Conservation (phyloP, 2,113 vertebrate genomes). For the Sclerurus mexicanus region DNA sequence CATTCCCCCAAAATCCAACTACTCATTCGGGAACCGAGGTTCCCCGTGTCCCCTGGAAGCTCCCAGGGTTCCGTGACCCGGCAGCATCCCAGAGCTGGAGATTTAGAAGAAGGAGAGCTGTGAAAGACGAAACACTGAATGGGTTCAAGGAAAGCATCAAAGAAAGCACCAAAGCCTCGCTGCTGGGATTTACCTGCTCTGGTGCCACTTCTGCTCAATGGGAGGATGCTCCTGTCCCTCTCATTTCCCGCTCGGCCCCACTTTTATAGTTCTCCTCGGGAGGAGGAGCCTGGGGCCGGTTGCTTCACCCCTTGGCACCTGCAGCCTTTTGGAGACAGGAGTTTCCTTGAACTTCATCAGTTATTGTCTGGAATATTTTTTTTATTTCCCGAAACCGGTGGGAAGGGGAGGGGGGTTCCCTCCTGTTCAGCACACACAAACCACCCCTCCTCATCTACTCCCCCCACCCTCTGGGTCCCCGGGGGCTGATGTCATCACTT, state of each 20-base stretch:
- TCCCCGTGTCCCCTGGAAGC: background rate
- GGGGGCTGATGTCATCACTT: slow-evolving; percentile 59
- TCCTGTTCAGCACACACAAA: background rate
- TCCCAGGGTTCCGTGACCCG: background rate
- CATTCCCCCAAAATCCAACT: background rate
- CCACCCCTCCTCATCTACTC: background rate
- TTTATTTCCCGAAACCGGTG: slow-evolving; percentile 8
- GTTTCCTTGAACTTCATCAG: slow-evolving; percentile 21
- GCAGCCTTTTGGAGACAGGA: background rate
- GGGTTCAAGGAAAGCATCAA: background rate
- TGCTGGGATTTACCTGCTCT: slow-evolving; percentile 49
- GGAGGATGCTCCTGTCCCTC: slow-evolving; percentile 55
- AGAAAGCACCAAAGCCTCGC: background rate
- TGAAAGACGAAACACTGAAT: background rate
- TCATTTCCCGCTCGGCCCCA: slow-evolving; percentile 62
- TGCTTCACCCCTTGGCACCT: slow-evolving; percentile 57
- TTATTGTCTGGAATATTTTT: slow-evolving; percentile 6
- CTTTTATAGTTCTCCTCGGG: slow-evolving; percentile 52
- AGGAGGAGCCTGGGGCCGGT: slow-evolving; percentile 40
- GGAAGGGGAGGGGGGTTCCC: background rate
- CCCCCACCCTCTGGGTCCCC: slow-evolving; percentile 44
- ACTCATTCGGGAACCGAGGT: background rate
- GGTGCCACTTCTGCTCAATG: slow-evolving; percentile 42
- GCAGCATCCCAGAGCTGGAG: background rate
- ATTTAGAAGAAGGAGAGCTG: background rate